Percentiles rank a stretch among this genome's conserved stretches.
These are phyloP conservation scores for Tenebrio molitor DNA, from an alignment of 1,140 invertebrate species.

Conservation along the genomic window DNA sequence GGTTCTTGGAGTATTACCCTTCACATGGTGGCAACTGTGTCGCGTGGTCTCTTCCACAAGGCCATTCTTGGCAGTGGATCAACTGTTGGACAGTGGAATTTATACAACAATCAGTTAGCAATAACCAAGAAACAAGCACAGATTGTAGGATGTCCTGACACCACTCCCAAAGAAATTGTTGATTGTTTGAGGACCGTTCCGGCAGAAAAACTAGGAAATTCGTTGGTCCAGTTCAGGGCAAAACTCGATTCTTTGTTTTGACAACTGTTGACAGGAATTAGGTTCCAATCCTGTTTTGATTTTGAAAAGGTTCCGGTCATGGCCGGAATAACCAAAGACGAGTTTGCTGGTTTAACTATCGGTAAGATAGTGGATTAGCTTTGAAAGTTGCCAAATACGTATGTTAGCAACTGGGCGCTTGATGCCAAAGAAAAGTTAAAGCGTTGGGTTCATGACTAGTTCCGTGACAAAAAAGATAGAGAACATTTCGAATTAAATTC, in stretches of 20 bases:
- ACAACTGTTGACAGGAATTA: too few relatives aligned
- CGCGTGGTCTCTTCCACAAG: slow-evolving; percentile 77
- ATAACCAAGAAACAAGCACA: slow-evolving; percentile 78
- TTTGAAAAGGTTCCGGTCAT: slow-evolving; percentile 76
- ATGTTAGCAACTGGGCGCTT: too few relatives aligned
- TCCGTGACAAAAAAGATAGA: too few relatives aligned
- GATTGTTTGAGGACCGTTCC: slow-evolving; percentile 72
- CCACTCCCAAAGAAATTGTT: slow-evolving; percentile 68
- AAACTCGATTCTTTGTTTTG: too few relatives aligned
- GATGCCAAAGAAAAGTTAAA: too few relatives aligned
- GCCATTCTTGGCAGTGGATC: slow-evolving; percentile 80
- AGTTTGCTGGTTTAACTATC: slow-evolving; percentile 70
- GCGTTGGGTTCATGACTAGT: too few relatives aligned
- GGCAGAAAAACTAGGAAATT: slow-evolving; percentile 68
- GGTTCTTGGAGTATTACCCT: slow-evolving; percentile 76
- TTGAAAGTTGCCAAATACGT: too few relatives aligned
- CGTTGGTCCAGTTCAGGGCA: slow-evolving; percentile 67
- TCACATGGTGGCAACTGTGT: slow-evolving; percentile 81
- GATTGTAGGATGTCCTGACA: slow-evolving; percentile 75
- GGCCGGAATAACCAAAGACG: slow-evolving; percentile 74
- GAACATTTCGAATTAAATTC: too few relatives aligned
- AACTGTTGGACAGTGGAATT: slow-evolving; percentile 71
- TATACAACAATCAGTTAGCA: slow-evolving; percentile 70
- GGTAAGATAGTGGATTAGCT: too few relatives aligned
- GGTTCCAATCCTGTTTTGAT: slow-evolving; percentile 70